phyloP scores from a whole-genome alignment of 2,113 vertebrate genomes.

The Tragelaphus strepsiceros region DNA sequence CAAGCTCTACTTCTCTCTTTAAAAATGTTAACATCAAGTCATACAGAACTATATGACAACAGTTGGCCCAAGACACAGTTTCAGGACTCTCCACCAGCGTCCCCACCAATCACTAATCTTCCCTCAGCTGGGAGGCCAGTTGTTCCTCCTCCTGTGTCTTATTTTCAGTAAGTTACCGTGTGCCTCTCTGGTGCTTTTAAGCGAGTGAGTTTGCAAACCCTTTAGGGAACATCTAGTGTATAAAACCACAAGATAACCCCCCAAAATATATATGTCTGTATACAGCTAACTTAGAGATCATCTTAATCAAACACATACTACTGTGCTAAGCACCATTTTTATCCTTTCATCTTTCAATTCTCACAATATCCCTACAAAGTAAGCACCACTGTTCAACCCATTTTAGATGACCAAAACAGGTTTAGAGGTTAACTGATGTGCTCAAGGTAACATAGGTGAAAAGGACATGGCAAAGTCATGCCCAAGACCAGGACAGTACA shows the following conservation, averaged over 20 bases:
- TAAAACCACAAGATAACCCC: background rate
- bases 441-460: background rate
- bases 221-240: background rate
- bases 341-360: background rate
- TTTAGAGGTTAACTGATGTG: background rate
- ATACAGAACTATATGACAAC: background rate
- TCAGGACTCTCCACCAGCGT: fast-evolving
- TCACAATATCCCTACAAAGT: background rate
- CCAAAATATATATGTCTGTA: background rate
- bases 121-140: background rate
- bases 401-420: background rate
- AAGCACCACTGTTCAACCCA: background rate
- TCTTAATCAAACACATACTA: background rate
- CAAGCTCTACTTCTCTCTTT: background rate
- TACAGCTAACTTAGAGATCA: background rate
- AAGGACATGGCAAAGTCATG: background rate
- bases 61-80: background rate
- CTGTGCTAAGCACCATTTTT: background rate
- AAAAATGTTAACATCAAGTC: background rate
- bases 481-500: background rate
- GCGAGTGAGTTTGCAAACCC: background rate
- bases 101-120: background rate
- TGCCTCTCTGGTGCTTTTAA: background rate
- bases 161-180: background rate
- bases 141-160: background rate